Base-by-base conservation (phyloP, 2,797 vertebrate species). In the Sebastes variabilis region DNA sequence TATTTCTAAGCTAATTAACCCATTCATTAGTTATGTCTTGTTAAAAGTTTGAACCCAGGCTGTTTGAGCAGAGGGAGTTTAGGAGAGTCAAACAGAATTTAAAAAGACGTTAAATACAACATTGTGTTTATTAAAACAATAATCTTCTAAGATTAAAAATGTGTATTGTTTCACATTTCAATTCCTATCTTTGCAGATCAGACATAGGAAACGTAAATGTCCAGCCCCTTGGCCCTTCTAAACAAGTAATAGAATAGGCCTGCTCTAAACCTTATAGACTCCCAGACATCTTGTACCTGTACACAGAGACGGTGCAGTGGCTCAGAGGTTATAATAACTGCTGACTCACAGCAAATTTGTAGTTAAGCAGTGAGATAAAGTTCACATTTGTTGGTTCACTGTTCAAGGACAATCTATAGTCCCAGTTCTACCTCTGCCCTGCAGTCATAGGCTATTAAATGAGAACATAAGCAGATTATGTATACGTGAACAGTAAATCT, bases 401-500 rank as follows among this genome's bases (percentile, higher is more conserved):
- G 20, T 59, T 71, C 55, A 66, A 18, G 29, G 56, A 71, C 52
- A 61, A 73, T n/a, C 76, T 49, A 69, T 34, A 29, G 30, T 66
- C 61, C 46, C 46, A 54, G 59, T 36, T 46, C 24, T 27, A 16
- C 70, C 11, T 55, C 66, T 77, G 68, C 54, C 36, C 32, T 25
- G 13, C 16, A 4, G 12, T 61, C 46, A 75, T 24, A 18, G 42
- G 42, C 42, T 46, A 77, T 55, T 46, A 67, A 85, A 72, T 65
- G 38, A 70, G 75, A 90, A 54, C 54, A 75, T 93, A 89, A 92
- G 90, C 29, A 77, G 91, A 92, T 93, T 92, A 92, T 82, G 54
- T 46, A 20, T 56, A 34, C 73, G 12, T 29, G 30, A 68, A 87
- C 67, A 29, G 75, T 85, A 88, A 89, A 90, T 81, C 89, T 80